Percentiles rank a stretch among this genome's conserved stretches.
phyloP scores from a whole-genome alignment of 2,888 invertebrate species.

The Rhabditophanes sp. region DNA sequence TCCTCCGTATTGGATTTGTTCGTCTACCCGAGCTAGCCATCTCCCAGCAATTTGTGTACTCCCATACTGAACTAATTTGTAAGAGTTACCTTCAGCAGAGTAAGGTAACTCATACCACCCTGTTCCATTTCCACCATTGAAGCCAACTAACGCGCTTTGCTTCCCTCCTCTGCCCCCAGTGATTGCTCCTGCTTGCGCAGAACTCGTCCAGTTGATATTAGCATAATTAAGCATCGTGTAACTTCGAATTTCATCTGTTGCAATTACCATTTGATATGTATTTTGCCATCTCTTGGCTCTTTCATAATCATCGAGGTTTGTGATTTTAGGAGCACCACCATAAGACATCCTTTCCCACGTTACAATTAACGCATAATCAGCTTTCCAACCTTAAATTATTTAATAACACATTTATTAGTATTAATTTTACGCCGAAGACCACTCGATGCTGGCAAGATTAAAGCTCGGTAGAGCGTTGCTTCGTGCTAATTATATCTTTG shows the following conservation, averaged over 20 bases:
- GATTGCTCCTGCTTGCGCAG: constrained; percentile 62
- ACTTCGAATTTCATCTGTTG: constrained; percentile 79
- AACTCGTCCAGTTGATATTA: constrained; percentile 72
- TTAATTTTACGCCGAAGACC: no score
- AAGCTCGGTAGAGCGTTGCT: no score
- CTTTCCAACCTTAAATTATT: no score
- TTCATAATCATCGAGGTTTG: constrained; percentile 15
- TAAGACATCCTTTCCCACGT: constrained; percentile 81
- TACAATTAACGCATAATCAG: constrained; percentile 69
- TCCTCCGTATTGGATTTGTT: constrained; percentile 73
- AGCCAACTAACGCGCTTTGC: constrained; percentile 55
- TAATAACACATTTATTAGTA: no score
- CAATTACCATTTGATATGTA: constrained; percentile 79
- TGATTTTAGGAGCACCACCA: constrained; percentile 31
- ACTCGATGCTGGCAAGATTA: no score
- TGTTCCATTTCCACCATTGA: constrained; percentile 86
- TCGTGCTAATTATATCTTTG: no score
- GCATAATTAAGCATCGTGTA: constrained; percentile 86
- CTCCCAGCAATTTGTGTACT: constrained; percentile 53
- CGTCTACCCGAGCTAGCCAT: constrained; percentile 80
- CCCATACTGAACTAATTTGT: constrained; percentile 24
- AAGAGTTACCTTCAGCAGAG: constrained; percentile 28
- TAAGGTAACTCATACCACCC: constrained; percentile 22
- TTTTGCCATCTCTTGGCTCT: constrained; percentile 16
- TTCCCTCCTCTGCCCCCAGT: constrained; percentile 19